These are phyloP conservation scores for Siderastrea siderea DNA, from an alignment of 92 coral and sea anemone genomes.

Conservation along the genomic window DNA sequence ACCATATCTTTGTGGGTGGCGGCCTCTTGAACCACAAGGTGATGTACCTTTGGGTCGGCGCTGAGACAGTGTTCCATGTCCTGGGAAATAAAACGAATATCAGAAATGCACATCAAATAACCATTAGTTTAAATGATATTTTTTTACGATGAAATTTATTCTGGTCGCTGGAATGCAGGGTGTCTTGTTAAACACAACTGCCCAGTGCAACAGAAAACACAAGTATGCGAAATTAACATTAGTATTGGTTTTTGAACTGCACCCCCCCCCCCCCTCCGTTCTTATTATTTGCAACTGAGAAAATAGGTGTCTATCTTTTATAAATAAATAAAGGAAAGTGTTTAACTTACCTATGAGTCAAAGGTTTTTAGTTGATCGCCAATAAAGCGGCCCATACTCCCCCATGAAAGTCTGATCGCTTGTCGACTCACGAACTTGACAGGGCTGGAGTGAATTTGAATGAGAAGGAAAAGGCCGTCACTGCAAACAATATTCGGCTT, in stretches of 20 bases:
- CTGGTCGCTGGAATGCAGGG: too few relatives aligned
- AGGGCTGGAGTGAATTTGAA: conserved; percentile 62
- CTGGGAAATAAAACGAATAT: background rate
- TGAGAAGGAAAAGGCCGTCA: conserved; percentile 37
- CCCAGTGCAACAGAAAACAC: too few relatives aligned
- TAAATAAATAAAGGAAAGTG: too few relatives aligned
- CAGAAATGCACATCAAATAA: background rate
- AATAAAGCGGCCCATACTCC: conserved; percentile 42
- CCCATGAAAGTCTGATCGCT: conserved; percentile 64
- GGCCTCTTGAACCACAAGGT: conserved; percentile 36
- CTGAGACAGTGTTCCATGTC: conserved; percentile 65
- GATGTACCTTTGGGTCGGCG: conserved; percentile 15
- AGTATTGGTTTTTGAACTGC: too few relatives aligned
- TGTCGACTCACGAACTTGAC: conserved; percentile 44
- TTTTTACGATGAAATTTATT: too few relatives aligned
- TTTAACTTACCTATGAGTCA: background rate
- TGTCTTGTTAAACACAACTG: too few relatives aligned
- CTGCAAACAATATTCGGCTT: conserved; percentile 30
- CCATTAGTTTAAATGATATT: too few relatives aligned
- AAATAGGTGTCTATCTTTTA: too few relatives aligned
- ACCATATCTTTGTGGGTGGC: conserved; percentile 41
- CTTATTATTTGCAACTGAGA: too few relatives aligned
- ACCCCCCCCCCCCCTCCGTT: too few relatives aligned
- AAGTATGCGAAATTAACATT: too few relatives aligned
- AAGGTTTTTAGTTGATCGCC: conserved; percentile 8